These are phyloP conservation scores for Cochlearius cochlearius DNA, from an alignment of 2,113 vertebrate genomes.

Conservation along the genomic window DNA sequence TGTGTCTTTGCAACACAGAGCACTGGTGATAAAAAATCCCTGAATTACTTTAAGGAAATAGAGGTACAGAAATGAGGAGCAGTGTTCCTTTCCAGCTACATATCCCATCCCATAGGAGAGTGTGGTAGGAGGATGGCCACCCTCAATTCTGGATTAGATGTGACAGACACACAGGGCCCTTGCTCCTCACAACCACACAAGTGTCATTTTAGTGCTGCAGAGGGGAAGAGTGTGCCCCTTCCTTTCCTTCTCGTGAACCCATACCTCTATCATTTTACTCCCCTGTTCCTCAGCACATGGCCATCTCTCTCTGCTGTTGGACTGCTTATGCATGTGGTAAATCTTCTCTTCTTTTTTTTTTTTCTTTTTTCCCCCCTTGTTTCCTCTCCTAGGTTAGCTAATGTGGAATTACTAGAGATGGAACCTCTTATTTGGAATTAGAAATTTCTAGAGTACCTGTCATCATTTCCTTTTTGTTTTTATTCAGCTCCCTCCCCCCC, in stretches of 20 bases:
- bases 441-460: background rate
- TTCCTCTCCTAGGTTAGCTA: background rate
- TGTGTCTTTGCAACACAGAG: background rate
- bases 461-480: background rate
- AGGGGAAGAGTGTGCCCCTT: background rate
- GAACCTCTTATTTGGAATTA: background rate
- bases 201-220: background rate
- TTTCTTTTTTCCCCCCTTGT: background rate
- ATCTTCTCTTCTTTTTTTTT: background rate
- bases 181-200: background rate
- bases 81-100: background rate
- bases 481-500: too few relatives aligned
- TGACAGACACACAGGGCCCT: background rate
- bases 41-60: background rate
- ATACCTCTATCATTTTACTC: background rate
- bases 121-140: background rate
- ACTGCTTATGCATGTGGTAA: background rate
- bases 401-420: background rate
- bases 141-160: background rate
- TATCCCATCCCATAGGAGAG: background rate
- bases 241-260: background rate
- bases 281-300: background rate
- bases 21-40: background rate
- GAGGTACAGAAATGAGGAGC: background rate
- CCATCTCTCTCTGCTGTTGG: background rate